phyloP scores from a whole-genome alignment of 2,797 vertebrate genomes.

The Intellagama lesueurii region DNA sequence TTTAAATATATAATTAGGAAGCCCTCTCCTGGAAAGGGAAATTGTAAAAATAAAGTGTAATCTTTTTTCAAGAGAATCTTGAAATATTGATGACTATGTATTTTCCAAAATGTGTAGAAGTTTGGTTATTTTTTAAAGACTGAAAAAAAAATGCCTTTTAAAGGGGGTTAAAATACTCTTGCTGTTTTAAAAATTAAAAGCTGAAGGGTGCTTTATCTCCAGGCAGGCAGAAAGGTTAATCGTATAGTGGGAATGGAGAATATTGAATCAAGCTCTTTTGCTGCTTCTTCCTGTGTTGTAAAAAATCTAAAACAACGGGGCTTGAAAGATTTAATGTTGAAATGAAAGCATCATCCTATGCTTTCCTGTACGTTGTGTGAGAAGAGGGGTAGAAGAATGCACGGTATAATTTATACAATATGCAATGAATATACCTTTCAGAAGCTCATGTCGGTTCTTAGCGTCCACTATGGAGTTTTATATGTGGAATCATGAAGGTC shows the following conservation, averaged over 20 bases:
- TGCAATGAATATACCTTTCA: conserved; percentile 20
- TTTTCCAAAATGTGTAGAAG: background rate
- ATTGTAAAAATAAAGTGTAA: background rate
- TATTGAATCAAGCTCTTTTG: conserved; percentile 35
- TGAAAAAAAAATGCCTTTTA: conserved; percentile 45
- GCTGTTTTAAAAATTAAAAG: conserved; percentile 21
- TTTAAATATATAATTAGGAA: conserved; percentile 46
- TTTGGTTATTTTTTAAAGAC: conserved; percentile 12
- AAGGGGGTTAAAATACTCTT: background rate
- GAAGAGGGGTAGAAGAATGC: background rate
- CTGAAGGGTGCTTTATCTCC: background rate
- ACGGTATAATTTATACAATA: conserved; percentile 23
- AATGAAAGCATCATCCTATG: conserved; percentile 54
- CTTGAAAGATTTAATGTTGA: conserved; percentile 29
- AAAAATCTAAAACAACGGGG: conserved; percentile 32
- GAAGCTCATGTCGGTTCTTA: conserved; percentile 20
- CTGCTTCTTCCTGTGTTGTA: conserved; percentile 43
- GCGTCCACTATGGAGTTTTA: conserved; percentile 50
- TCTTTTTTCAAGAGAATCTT: background rate
- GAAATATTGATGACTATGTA: conserved; percentile 20
- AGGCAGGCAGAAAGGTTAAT: background rate
- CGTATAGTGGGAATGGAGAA: background rate
- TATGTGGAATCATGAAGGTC: conserved; percentile 28
- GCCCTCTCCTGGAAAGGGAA: background rate
- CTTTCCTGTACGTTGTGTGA: conserved; percentile 36